Conservation (phyloP, 2,113 vertebrate genomes). For the Elephas maximus region DNA sequence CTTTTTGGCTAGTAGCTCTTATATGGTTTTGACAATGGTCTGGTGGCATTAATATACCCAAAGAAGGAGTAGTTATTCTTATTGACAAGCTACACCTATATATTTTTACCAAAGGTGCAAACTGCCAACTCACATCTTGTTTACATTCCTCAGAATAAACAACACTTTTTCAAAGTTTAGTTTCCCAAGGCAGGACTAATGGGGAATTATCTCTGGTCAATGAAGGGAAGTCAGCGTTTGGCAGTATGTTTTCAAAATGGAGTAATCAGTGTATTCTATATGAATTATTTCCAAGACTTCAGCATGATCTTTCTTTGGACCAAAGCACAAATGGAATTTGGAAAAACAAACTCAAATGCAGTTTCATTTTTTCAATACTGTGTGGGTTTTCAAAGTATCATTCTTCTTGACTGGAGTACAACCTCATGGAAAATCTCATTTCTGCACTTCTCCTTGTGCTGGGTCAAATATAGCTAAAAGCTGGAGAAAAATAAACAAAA, state of each 20-base stretch:
- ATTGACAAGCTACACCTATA: background rate
- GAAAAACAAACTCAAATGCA: slow-evolving; percentile 58
- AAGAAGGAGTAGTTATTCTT: slow-evolving; percentile 17
- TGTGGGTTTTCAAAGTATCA: slow-evolving; percentile 47
- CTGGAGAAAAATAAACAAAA: slow-evolving; percentile 49
- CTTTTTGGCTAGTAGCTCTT: slow-evolving; percentile 58
- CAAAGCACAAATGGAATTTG: slow-evolving; percentile 67
- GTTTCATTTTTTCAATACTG: slow-evolving; percentile 19
- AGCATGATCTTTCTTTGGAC: slow-evolving; percentile 54
- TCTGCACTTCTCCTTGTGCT: slow-evolving; percentile 27
- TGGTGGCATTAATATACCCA: slow-evolving; percentile 50
- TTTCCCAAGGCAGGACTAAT: slow-evolving; percentile 23
- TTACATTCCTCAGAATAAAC: slow-evolving; percentile 22
- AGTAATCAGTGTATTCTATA: slow-evolving; percentile 48
- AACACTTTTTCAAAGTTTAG: background rate
- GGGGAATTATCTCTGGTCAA: slow-evolving; percentile 44
- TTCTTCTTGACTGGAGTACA: slow-evolving; percentile 61
- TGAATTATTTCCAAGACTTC: slow-evolving; percentile 61
- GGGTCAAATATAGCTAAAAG: slow-evolving; percentile 55
- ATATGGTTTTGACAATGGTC: slow-evolving; percentile 60
- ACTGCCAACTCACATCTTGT: background rate
- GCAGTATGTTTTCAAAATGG: slow-evolving; percentile 50
- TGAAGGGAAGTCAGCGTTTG: slow-evolving; percentile 62
- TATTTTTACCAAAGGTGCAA: slow-evolving; percentile 23
- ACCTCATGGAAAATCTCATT: slow-evolving; percentile 59